Percentiles rank a stretch among this genome's conserved stretches.
These are phyloP conservation scores for Volucella zonaria DNA, from an alignment of 2,888 invertebrate species.

Conservation along the genomic window DNA sequence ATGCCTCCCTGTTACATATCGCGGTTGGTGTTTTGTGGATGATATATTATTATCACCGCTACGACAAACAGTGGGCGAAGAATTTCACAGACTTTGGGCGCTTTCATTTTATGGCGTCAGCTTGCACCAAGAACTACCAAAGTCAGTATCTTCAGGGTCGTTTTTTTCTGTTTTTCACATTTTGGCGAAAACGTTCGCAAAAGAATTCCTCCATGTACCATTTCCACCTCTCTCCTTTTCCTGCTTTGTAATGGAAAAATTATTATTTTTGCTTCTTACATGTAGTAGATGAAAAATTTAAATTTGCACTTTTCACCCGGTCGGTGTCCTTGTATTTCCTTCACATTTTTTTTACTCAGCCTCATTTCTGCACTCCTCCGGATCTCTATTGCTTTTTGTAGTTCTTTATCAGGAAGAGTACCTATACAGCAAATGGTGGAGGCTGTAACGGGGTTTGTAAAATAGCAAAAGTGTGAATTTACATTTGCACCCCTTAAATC, in stretches of 20 bases:
- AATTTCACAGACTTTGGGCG: slow-evolving; percentile 37
- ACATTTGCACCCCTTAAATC: slow-evolving; percentile 58
- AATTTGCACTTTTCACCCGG: slow-evolving; percentile 69
- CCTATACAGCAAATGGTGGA: neutral
- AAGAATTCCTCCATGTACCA: slow-evolving; percentile 37
- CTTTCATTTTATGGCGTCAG: slow-evolving; percentile 61
- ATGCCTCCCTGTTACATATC: neutral
- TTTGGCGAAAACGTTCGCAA: slow-evolving; percentile 24
- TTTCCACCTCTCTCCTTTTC: neutral
- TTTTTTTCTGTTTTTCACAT: neutral
- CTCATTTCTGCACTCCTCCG: neutral
- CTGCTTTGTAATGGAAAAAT: slow-evolving; percentile 64
- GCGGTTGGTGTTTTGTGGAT: slow-evolving; percentile 45
- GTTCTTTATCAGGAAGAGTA: slow-evolving; percentile 34
- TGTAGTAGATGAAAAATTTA: slow-evolving; percentile 65
- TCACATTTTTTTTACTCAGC: neutral
- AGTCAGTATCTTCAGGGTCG: slow-evolving; percentile 31
- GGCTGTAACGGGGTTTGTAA: neutral
- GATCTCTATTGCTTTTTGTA: slow-evolving; percentile 9
- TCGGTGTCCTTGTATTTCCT: slow-evolving; percentile 35
- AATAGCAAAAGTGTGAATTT: slow-evolving; percentile 21
- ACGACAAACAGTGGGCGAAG: slow-evolving; percentile 57
- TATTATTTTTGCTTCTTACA: slow-evolving; percentile 63
- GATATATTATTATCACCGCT: slow-evolving; percentile 64
- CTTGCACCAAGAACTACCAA: slow-evolving; percentile 27